Evolutionary conservation across 2,797 vertebrate species (phyloP), one percentile per base, ranked within the genome.

Genomic region (Tokudaia tokunoshimensis): DNA sequence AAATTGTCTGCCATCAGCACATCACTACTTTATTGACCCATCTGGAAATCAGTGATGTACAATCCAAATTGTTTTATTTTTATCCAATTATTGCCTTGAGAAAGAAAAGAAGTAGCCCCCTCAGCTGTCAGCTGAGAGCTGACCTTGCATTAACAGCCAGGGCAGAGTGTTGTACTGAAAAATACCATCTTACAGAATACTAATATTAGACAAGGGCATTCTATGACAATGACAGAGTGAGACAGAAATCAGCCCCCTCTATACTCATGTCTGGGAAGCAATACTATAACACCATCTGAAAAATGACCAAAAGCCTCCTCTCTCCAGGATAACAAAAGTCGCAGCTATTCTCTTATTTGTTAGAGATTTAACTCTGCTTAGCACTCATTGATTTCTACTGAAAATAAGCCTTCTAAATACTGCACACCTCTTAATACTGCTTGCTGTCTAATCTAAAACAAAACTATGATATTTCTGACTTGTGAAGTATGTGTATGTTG

Each of bases 61-160:
- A 92, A 67, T 85, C 72, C 15, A 37, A 94, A 89, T 82, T 59
- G 63, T 86, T 88, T 97, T 94, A 97, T 96, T 97, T 96, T 94
- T 87, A 93, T 89, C 86, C 80, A 93, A 20, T 89, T 93, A 95
- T 76, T 95, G 94, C 91, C 34, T 95, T 97, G 95, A 94, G 61
- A 74, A 91, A 61, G 91, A 75, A 94, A 92, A 92, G 24, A 52
- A 74, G 63, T 75, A 83, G 22, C 78, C 67, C 59, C 89, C 82
- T 97, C 89, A 92, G 80, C 94, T 96, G 92, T 89, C 85, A 94
- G 44, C 92, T 82, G 93, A 92, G 11, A 47, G 70, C 52, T 91
- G 93, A 88, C 91, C 93, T 86, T 87, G 57, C 4, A 63, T 31
- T 83, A 81, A 65, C 8, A 72, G 57, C 57, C 9, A 63, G 81